Base-by-base conservation (phyloP, 1,140 invertebrate genomes). In the Brachionus manjavacas region DNA sequence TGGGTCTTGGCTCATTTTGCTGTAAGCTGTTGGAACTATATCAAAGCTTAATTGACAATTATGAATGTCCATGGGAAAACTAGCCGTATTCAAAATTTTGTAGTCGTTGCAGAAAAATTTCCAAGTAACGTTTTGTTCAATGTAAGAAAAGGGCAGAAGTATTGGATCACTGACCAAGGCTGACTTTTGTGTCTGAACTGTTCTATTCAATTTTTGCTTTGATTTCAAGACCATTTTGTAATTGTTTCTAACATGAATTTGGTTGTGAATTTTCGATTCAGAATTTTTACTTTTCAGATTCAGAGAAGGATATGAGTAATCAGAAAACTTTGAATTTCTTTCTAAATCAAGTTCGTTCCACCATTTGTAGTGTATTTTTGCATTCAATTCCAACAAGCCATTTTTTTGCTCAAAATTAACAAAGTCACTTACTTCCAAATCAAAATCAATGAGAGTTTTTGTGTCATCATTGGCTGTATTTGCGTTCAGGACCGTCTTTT, bases 61-160 rank as follows among this genome's bases (percentile, higher is more conserved):
- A 16, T 81, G 79, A 8, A 39, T 64, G 52, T 81, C 79, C 25
- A 81, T 43, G 9, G 79, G 79, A 81, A 81, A 81, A 35, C 55
- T 39, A 43, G 35, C 28, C n/a, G 79, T 81, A 14, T 64, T 25
- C 16, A 81, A 55, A 28, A 41, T 12, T 41, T 23, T 68, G 12
- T 16, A 9, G n/a, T 28, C 16, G n/a, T 28, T 20, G 25, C 79
- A 81, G n/a, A 39, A 41, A 81, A 81, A 81, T 68, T 41, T 64
- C 14, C 60, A 11, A 31, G 49, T 81, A 28, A 68, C 52, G 25
- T 81, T 81, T 46, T 81, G 79, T 46, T 81, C 79, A 60, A 81
- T 16, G 14, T 64, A 81, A 2, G 79, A 81, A 64, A 43, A 81
- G 1, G 55, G 41, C 20, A 28, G 79, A 60, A 60, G 49, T 31